phyloP scores from a whole-genome alignment of 2,888 invertebrate species.

The Oasisia sp. region DNA sequence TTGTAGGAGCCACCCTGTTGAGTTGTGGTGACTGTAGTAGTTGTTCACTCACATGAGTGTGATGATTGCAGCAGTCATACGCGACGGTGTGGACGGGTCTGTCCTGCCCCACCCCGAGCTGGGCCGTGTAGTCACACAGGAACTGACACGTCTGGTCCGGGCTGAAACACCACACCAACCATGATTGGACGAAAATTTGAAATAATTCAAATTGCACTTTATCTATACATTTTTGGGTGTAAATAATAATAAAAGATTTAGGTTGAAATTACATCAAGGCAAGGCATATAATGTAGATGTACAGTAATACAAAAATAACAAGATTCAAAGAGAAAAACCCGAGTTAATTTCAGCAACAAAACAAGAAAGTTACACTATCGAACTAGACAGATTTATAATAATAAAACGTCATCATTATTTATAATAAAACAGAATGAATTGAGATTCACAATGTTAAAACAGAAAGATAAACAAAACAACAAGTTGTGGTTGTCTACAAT shows the following conservation, averaged over 20 bases:
- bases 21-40: neutral
- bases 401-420: neutral
- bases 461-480: too few species aligned
- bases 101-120: constrained; percentile 59
- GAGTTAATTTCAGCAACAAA: neutral
- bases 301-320: neutral
- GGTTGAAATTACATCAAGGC: too few species aligned
- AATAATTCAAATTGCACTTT: too few species aligned
- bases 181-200: neutral
- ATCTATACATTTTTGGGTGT: too few species aligned
- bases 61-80: constrained; percentile 64
- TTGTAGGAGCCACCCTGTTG: neutral
- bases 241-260: too few species aligned
- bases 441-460: neutral
- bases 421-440: neutral
- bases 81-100: constrained; percentile 61
- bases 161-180: constrained; percentile 34
- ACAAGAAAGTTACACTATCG: neutral
- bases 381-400: neutral
- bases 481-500: too few species aligned
- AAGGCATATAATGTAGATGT: neutral
- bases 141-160: constrained; percentile 64
- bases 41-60: constrained; percentile 58
- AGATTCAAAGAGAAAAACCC: too few species aligned
- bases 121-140: constrained; percentile 61